phyloP scores from a whole-genome alignment of 2,888 invertebrate genomes.

The Dione vanillae region DNA sequence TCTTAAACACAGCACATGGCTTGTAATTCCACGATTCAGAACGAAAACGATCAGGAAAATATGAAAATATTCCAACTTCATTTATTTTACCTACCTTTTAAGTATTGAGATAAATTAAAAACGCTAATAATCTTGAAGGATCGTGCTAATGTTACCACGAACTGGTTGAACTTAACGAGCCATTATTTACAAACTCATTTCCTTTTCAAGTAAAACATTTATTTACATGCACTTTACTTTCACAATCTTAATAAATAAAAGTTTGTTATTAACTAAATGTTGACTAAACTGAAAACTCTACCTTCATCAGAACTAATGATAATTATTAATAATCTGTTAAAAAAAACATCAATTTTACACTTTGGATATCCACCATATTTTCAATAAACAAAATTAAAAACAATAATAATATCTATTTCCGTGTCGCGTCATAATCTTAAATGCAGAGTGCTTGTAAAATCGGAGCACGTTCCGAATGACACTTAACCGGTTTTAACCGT shows the following conservation, averaged over 20 bases:
- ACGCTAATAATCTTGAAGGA: slow-evolving; percentile 37
- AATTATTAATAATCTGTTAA: background rate
- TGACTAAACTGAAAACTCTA: background rate
- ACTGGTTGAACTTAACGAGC: slow-evolving; percentile 40
- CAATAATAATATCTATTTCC: background rate
- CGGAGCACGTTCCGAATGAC: slow-evolving; percentile 40
- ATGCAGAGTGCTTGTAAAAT: slow-evolving; percentile 31
- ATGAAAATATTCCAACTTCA: background rate
- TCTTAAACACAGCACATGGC: too few species aligned
- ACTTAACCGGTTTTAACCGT: slow-evolving; percentile 45
- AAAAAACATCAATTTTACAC: background rate
- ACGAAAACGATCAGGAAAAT: too few species aligned
- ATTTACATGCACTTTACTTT: slow-evolving; percentile 37
- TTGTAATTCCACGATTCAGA: too few species aligned
- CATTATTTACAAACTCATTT: slow-evolving; percentile 42
- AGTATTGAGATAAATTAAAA: slow-evolving; percentile 30
- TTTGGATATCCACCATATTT: background rate
- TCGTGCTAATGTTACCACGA: slow-evolving; percentile 34
- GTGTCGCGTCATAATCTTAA: slow-evolving; percentile 13
- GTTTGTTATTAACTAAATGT: background rate
- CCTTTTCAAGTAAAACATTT: slow-evolving; percentile 39
- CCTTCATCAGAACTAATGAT: background rate
- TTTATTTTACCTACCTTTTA: slow-evolving; percentile 7
- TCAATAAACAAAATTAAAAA: slow-evolving; percentile 4
- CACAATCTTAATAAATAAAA: slow-evolving; percentile 13